Base-by-base conservation (phyloP, 2,888 invertebrate species). In the Autographa pulchrina region DNA sequence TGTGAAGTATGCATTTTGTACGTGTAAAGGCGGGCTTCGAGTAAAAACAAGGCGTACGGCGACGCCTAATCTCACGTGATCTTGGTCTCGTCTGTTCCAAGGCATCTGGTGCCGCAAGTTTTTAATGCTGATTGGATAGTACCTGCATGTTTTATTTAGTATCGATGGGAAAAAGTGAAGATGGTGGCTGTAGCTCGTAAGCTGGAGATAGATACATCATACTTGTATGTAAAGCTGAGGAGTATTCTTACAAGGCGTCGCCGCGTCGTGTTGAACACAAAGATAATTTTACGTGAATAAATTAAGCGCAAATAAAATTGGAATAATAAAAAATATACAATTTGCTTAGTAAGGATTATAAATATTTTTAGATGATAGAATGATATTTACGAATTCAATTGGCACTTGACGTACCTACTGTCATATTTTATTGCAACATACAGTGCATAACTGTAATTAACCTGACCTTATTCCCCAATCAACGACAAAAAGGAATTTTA, bases 1-100 rank as follows among this genome's bases (percentile, higher is more conserved):
- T 93, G 92, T 91, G 87, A 84, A 89, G 92, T 89, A 91, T 93
- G 93, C 92, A 92, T 92, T 94, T 91, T 91, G 89, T 91, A 88
- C 91, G 89, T 91, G 92, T 92, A 90, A 89, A 91, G 87, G 91
- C 87, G 85, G 85, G 90, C 91, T 91, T 90, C 82, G 86, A 88
- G 89, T 89, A 90, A 92, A 93, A 93, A 91, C 92, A 90, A 86
- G 90, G 86, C 82, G 85, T 83, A 65, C 72, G 82, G 77, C 68
- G 70, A 82, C 72, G 75, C 70, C 78, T 89, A 92, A 95, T 95
- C 94, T 94, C 94, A 94, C 94, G 94, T 92, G 92, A 94, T 94
- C 94, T 90, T 52, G 18, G 66, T 62, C 68, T 70, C 71, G 78
- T 72, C 68, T 72, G 79, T 86, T 78, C 82, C 80, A 84, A 84